Base-by-base conservation (phyloP, 2,888 invertebrate genomes). In the Caenorhabditis sp. region DNA sequence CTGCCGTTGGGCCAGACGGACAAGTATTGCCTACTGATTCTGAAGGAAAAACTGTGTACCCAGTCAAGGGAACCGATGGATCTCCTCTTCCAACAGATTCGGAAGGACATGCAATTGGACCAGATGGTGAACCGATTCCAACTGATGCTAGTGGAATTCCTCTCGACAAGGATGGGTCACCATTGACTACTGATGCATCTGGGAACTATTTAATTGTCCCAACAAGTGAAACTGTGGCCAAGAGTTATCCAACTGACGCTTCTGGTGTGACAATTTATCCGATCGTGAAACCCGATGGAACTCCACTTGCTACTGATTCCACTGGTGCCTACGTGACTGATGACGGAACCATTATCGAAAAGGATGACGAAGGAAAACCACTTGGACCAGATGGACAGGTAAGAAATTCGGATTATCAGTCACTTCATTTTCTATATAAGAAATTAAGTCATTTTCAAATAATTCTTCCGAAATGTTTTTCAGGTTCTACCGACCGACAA, bases 261-360 rank as follows among this genome's bases (percentile, higher is more conserved):
- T 41, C 41, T 41, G 73, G 38, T 16, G 22, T 26, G 6, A 24
- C 26, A 5, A 28, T 73, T 54, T 70, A 54, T 56, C 56, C 66
- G 80, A 66, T 28, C 58, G 85, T 51, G 73, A 80, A 28, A 16
- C 82, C 76, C n/a, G 85, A 89, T 51, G 89, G 87, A 35, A 64
- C 79, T 64, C 73, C 75, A 12, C 69, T 85, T 5, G 77, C 84
- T 5, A 89, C 88, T 0, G 87, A 89, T 51, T 61, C 63, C 0
- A 63, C 82, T 38, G 87, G 86, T 14, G 51, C 31, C 12, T 74
- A 73, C n/a, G 54, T 87, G 24, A 74, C 74, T 12, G 61, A 64
- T 0, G 82, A 87, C 54, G 87, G 86, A 2, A n/a, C 75, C 16
- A 14, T 49, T 6, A 72, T 72, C 16, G 47, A 47, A 16, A 72